Conservation (phyloP, 2,797 vertebrate genomes). For the Brotula barbata region DNA sequence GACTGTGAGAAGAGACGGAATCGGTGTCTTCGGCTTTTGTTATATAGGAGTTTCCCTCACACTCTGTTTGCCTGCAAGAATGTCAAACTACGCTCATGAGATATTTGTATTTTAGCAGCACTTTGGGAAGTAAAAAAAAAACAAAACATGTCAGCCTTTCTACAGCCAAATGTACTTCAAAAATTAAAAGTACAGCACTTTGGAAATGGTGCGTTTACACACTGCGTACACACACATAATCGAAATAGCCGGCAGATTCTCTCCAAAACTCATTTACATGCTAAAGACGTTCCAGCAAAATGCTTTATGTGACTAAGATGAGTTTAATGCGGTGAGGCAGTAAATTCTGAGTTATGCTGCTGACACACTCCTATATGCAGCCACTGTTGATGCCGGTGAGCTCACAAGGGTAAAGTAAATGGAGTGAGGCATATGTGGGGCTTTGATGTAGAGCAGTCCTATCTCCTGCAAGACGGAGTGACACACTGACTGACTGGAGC, state of each 20-base stretch:
- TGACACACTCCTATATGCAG: slow-evolving; percentile 24
- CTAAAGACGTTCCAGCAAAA: slow-evolving; percentile 33
- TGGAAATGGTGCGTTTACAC: slow-evolving; percentile 1
- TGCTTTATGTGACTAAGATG: slow-evolving; percentile 38
- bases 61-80: neutral
- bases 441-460: slow-evolving; percentile 6
- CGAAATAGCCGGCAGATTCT: neutral
- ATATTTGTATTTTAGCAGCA: slow-evolving; percentile 3
- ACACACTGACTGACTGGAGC: slow-evolving; percentile 44
- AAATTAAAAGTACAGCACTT: slow-evolving; percentile 14
- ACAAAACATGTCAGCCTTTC: slow-evolving; percentile 1
- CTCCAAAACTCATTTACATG: slow-evolving; percentile 26
- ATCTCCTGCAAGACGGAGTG: slow-evolving; percentile 51
- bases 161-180: slow-evolving; percentile 8
- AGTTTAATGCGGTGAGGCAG: slow-evolving; percentile 50
- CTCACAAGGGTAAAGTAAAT: slow-evolving; percentile 9
- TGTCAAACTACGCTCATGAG: neutral
- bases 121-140: neutral
- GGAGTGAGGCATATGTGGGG: slow-evolving; percentile 22
- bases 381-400: neutral
- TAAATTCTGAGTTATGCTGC: slow-evolving; percentile 51
- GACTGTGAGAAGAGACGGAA: neutral
- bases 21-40: neutral
- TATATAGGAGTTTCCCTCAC: slow-evolving; percentile 4
- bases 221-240: slow-evolving; percentile 1